phyloP scores from a whole-genome alignment of 23 tunicate species.

The Pegea sp. region DNA sequence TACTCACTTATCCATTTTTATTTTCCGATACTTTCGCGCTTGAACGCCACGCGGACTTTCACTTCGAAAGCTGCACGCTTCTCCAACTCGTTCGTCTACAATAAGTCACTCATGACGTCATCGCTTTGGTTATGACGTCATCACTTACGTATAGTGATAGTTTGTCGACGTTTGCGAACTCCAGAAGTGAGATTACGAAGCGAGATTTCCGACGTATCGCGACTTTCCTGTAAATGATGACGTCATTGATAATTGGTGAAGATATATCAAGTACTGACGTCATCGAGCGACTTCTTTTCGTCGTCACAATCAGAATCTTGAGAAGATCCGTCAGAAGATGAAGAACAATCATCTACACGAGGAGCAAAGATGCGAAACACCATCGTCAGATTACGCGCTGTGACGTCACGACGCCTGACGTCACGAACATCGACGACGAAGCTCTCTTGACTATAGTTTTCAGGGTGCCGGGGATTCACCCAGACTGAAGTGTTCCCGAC shows the following conservation, averaged over 20 bases:
- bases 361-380: too few species aligned
- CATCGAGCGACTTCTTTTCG: too few species aligned
- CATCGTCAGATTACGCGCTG: too few species aligned
- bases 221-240: too few species aligned
- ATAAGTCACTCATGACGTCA: not conserved
- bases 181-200: conserved; percentile 48
- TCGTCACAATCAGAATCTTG: conserved; percentile 4
- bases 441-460: conserved; percentile 3
- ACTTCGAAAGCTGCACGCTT: too few species aligned
- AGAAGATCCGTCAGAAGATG: conserved; percentile 2
- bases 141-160: not conserved
- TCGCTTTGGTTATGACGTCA: not conserved
- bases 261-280: too few species aligned
- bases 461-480: conserved; percentile 46
- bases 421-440: not conserved
- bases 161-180: conserved; percentile 17
- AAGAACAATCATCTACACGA: not conserved
- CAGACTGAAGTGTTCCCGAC: conserved; percentile 31
- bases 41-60: not conserved
- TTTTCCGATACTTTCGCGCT: not conserved
- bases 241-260: too few species aligned
- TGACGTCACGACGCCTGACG: too few species aligned
- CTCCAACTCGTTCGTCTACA: not conserved
- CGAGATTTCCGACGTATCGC: conserved; percentile 70
- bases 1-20: conserved; percentile 1